phyloP scores from a whole-genome alignment of 2,888 invertebrate genomes.

The Teleiodes luculella region DNA sequence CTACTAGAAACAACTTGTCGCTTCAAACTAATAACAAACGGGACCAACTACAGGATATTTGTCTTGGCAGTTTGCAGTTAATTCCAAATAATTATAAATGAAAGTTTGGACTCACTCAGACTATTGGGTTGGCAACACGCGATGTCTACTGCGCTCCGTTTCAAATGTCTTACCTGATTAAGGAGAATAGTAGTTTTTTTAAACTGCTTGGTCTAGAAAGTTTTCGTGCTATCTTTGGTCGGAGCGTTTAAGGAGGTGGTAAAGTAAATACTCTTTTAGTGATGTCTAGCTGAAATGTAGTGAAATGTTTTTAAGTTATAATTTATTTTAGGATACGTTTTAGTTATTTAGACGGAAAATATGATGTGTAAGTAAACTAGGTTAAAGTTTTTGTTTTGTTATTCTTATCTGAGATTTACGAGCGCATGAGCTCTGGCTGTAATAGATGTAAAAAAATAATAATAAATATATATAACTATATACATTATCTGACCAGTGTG shows the following conservation, averaged over 20 bases:
- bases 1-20: not conserved
- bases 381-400: too few relatives aligned
- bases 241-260: not conserved
- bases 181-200: conserved; percentile 14
- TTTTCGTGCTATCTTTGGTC: not conserved
- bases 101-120: conserved; percentile 46
- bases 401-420: too few relatives aligned
- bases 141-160: conserved; percentile 43
- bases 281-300: too few relatives aligned
- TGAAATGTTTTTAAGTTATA: too few relatives aligned
- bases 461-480: too few relatives aligned
- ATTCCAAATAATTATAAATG: conserved; percentile 45
- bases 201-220: conserved; percentile 13
- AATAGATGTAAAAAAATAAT: too few relatives aligned
- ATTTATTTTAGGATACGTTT: too few relatives aligned
- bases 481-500: too few relatives aligned
- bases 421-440: too few relatives aligned
- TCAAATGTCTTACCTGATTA: conserved; percentile 32
- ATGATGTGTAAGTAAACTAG: too few relatives aligned
- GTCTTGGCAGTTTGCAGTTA: conserved; percentile 22
- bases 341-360: too few relatives aligned
- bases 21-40: not conserved
- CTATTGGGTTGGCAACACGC: conserved; percentile 51
- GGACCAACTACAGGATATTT: conserved; percentile 4
- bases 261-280: not conserved